Evolutionary conservation across 2,888 invertebrate genomes (phyloP), one percentile per base, ranked within the genome.

Genomic region (Polydrusus tereticollis): DNA sequence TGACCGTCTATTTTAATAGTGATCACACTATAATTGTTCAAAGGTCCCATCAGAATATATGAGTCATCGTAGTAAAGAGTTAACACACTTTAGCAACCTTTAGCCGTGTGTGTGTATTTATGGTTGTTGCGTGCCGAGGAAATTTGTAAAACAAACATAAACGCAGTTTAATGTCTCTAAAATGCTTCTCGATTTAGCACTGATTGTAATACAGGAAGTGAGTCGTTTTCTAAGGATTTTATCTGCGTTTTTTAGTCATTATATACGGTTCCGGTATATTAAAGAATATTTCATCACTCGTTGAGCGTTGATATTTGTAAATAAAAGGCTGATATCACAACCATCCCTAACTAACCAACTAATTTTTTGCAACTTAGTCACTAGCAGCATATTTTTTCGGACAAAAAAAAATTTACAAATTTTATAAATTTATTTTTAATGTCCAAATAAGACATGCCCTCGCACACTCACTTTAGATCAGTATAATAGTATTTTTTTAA

Each of bases 51-150:
- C 29, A 55, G 52, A 33, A 55, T 55, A 55, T 33, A 55, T 55
- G 29, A 55, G 52, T 55, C 52, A 55, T 55, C 52, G 52, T 29
- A n/a, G n/a, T n/a, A 55, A 55, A 55, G 52, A 55, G 52, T 55
- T 55, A 55, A 55, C 52, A 55, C 29, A 55, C 52, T 55, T 26
- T 41, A 41, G 52, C 52, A 29, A 33, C 52, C 45, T 47, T 47
- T 47, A 21, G 8, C 10, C 26, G 52, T 12, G 29, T 55, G 52
- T 29, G 20, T 45, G 14, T 52, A 52, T 52, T 52, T 52, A 52
- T 52, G 50, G 26, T 26, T 14, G 50, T 14, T 52, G 50, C 50
- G 26, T 52, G 50, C 26, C 26, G 43, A 1, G 7, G 23, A 20
- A 7, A 26, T n/a, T 52, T 26, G 50, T 52, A 26, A 52, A 26